A percentile compares a stretch with the other conserved stretches of the same genome.
Evolutionary conservation across 2,797 vertebrate species (phyloP).

Genomic region (Labroides dimidiatus): DNA sequence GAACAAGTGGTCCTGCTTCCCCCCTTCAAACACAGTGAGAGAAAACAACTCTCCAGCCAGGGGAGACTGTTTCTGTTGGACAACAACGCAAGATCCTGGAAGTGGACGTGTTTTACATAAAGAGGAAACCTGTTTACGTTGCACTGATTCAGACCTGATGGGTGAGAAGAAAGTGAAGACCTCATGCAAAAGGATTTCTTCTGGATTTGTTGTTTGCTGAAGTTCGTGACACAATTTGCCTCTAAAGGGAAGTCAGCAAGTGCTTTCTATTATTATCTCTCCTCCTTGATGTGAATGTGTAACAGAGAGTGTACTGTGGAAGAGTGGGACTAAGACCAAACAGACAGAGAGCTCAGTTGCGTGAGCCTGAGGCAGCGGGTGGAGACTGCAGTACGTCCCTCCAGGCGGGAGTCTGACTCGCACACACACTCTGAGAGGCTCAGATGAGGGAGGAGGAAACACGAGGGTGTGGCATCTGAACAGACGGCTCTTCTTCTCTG

Average conservation of each 20-base stretch:
- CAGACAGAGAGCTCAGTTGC: slow-evolving; percentile 30
- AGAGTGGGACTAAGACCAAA: slow-evolving; percentile 18
- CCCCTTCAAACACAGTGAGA: neutral
- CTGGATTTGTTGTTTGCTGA: slow-evolving; percentile 12
- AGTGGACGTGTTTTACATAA: slow-evolving; percentile 33
- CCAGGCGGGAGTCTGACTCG: slow-evolving; percentile 57
- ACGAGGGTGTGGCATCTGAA: slow-evolving; percentile 66
- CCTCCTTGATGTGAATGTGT: neutral
- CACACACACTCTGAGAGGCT: slow-evolving; percentile 50
- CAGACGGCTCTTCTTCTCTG: slow-evolving; percentile 52
- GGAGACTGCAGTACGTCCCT: slow-evolving; percentile 61
- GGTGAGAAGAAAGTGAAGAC: slow-evolving; percentile 19
- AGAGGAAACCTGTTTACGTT: slow-evolving; percentile 32
- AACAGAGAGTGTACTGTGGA: slow-evolving; percentile 5
- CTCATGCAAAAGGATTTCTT: slow-evolving; percentile 5
- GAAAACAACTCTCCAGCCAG: slow-evolving; percentile 6
- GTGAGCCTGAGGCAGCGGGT: slow-evolving; percentile 62
- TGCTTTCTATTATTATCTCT: neutral
- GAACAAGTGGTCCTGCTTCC: slow-evolving; percentile 31
- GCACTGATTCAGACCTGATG: slow-evolving; percentile 20
- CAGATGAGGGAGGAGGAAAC: slow-evolving; percentile 45
- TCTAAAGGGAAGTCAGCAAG: neutral
- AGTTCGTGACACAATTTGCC: neutral
- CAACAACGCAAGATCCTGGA: slow-evolving; percentile 17
- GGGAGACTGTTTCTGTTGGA: slow-evolving; percentile 28